phyloP scores from a whole-genome alignment of 2,113 vertebrate genomes.

The Eptesicus fuscus region DNA sequence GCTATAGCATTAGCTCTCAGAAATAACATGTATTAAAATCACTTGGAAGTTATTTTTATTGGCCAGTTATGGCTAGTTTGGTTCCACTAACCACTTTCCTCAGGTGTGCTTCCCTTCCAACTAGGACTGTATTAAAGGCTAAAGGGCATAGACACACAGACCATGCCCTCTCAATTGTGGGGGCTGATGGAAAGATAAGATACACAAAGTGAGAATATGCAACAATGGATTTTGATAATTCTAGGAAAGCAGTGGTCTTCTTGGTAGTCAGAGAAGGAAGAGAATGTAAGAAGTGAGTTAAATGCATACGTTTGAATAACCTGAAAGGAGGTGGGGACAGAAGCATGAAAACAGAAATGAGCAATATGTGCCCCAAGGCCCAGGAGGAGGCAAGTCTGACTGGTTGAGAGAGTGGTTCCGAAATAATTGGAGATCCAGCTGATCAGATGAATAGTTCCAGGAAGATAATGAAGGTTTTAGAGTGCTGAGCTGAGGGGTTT shows the following conservation, averaged over 20 bases:
- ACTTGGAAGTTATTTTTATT: too few relatives aligned
- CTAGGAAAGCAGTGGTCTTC: background rate
- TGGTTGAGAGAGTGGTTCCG: background rate
- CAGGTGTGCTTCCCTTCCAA: background rate
- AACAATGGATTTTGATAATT: background rate
- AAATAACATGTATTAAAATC: conserved; percentile 16
- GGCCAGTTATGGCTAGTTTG: background rate
- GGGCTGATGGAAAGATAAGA: background rate
- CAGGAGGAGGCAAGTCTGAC: background rate
- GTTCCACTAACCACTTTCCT: background rate
- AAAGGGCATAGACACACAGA: background rate
- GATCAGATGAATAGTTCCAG: background rate
- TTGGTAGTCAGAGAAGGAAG: background rate
- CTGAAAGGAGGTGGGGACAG: background rate
- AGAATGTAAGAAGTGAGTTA: conserved; percentile 9
- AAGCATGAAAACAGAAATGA: background rate
- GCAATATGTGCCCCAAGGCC: background rate
- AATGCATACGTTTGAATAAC: background rate
- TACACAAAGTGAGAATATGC: background rate
- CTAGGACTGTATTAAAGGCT: background rate
- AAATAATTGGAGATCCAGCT: background rate
- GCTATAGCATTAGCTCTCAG: background rate
- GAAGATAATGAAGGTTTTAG: background rate
- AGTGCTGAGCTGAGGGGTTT: background rate
- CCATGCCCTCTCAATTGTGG: background rate